Percentiles rank a stretch among this genome's conserved stretches.
These are phyloP conservation scores for Theristus sp. DNA, from an alignment of 2,888 invertebrate species.

Conservation along the genomic window DNA sequence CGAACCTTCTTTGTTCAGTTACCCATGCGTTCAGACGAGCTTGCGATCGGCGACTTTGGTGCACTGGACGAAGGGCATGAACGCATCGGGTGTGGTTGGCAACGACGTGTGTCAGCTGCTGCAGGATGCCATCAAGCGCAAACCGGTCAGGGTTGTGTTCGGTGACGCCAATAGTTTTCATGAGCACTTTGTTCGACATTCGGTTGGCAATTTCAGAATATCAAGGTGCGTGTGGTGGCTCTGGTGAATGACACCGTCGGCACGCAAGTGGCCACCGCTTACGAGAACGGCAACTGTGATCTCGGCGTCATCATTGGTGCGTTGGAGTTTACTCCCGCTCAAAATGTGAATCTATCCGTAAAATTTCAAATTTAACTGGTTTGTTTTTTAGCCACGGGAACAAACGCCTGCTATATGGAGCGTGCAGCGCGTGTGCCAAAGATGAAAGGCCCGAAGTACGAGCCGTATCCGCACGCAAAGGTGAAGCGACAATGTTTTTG, in stretches of 20 bases:
- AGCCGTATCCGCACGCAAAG: conserved; percentile 13
- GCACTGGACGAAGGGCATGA: conserved; percentile 90
- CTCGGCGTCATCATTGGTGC: conserved; percentile 39
- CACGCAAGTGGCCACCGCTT: conserved; percentile 36
- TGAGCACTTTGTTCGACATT: too few relatives aligned
- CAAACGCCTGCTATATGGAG: conserved; percentile 87
- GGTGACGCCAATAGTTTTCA: not conserved
- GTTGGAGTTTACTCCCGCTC: conserved; percentile 4
- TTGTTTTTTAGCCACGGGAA: conserved; percentile 46
- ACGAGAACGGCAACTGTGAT: conserved; percentile 31
- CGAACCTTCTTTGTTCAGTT: not conserved
- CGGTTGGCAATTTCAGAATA: too few relatives aligned
- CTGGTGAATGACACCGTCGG: conserved; percentile 39
- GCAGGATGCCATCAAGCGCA: conserved; percentile 46
- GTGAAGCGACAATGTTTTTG: too few relatives aligned
- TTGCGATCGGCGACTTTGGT: not conserved
- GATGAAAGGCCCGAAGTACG: conserved; percentile 10
- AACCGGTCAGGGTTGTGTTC: too few relatives aligned
- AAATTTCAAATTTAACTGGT: too few relatives aligned
- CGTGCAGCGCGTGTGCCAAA: not conserved
- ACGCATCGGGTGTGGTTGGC: conserved; percentile 69
- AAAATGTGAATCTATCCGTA: too few relatives aligned
- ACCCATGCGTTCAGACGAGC: not conserved
- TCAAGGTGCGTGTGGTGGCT: conserved; percentile 32
- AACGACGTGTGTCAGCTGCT: conserved; percentile 73